Evolutionary conservation across 53 echinoderm and acorn worm species (phyloP), one percentile per base, ranked within the genome.

Genomic region (Actinopyga echinites): DNA sequence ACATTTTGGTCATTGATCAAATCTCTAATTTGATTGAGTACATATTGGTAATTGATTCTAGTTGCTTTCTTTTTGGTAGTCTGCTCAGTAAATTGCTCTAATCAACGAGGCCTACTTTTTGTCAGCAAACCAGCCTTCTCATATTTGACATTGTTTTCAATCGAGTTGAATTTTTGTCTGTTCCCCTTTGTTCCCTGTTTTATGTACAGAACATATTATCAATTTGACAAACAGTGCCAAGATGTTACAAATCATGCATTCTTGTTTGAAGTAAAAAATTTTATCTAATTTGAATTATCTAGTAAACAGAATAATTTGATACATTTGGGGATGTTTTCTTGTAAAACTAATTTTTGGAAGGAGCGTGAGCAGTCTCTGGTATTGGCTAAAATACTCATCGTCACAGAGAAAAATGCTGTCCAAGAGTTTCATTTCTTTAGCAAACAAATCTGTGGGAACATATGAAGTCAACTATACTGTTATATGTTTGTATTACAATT

Each of bases 301-400:
- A 71, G 71, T 71, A 71, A 40, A 71, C 71, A 71, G 71, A 71
- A 71, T 71, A 71, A 71, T 71, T 71, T 71, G 71, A 71, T 71
- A 71, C 71, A 71, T 45, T n/a, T 71, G 40, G 71, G 22, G 71
- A 42, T 40, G 71, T 71, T 42, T 71, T 71, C 71, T 71, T 71
- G 23, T 71, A 71, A 71, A 71, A 71, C 71, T 71, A 71, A 71
- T 71, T 71, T 71, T 45, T 71, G 42, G 28, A 71, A 42, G 71
- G 42, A 44, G 23, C 25, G 71, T 71, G 71, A 34, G n/a, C 22
- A 68, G 68, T 30, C 63, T 49, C 15, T 49, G 49, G 49, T 49
- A 17, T 49, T 13, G 13, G 13, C 49, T 17, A 49, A 49, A 49
- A 49, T 49, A 17, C 49, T 49, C 49, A 49, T 49, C 17, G 49